A percentile compares a stretch with the other conserved stretches of the same genome.
Conservation (phyloP, 1,140 invertebrate species). For the Drosophila repleta region DNA sequence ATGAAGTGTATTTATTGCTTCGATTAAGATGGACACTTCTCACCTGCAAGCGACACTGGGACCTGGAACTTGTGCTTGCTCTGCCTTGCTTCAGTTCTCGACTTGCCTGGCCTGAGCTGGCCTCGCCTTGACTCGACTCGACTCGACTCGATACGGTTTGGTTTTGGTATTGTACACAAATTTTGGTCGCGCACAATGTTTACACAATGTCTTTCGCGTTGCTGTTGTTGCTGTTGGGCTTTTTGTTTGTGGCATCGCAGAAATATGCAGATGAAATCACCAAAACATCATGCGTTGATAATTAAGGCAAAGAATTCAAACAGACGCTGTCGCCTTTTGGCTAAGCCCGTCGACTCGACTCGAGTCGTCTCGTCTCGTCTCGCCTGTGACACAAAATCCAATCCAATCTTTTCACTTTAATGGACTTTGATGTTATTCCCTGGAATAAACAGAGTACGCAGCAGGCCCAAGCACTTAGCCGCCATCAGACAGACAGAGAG, state of each 20-base stretch:
- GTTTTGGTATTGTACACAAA: conserved; percentile 68
- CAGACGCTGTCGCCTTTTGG: conserved; percentile 60
- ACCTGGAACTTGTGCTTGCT: conserved; percentile 20
- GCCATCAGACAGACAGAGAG: background rate
- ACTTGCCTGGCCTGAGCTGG: conserved; percentile 3
- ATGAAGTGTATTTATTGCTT: conserved; percentile 83
- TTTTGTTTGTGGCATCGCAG: conserved; percentile 25
- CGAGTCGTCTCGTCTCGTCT: too few species aligned
- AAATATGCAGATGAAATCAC: conserved; percentile 81
- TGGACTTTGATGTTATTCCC: conserved; percentile 61
- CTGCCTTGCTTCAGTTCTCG: background rate
- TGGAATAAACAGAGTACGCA: conserved; percentile 7
- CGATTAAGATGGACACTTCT: conserved; percentile 82
- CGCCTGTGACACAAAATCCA: conserved; percentile 59
- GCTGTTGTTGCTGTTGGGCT: conserved; percentile 42
- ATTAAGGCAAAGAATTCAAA: conserved; percentile 78
- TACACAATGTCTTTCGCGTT: conserved; percentile 69
- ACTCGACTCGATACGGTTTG: conserved; percentile 25
- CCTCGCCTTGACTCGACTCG: conserved; percentile 3
- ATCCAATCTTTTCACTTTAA: conserved; percentile 80
- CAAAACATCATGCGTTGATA: conserved; percentile 80
- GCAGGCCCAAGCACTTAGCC: conserved; percentile 30
- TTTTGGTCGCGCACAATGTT: conserved; percentile 76
- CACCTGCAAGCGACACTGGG: conserved; percentile 67
- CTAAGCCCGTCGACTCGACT: background rate